Evolutionary conservation across 2,797 vertebrate genomes (phyloP).

Genomic region (Kryptopterus vitreolus): DNA sequence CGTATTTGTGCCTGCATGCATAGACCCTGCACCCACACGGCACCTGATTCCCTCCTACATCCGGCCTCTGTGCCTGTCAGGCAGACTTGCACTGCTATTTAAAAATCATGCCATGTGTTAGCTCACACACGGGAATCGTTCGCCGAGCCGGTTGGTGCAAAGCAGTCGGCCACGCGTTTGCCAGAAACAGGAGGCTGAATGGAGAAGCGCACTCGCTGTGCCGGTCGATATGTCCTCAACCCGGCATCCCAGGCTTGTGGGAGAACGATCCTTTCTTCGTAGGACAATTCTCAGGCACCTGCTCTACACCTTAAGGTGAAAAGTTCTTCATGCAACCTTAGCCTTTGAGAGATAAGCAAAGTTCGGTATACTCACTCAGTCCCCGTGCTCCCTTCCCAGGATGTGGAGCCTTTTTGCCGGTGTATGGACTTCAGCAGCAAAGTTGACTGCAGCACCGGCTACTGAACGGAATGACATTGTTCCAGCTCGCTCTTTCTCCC

Average conservation of each 20-base stretch:
- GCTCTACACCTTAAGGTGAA: conserved; percentile 35
- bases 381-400: conserved; percentile 55
- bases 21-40: conserved; percentile 23
- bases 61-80: conserved; percentile 55
- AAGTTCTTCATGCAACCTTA: conserved; percentile 43
- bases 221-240: conserved; percentile 37
- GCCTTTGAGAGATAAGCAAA: conserved; percentile 52
- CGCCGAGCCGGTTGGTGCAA: conserved; percentile 54
- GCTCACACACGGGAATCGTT: conserved; percentile 70
- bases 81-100: conserved; percentile 68
- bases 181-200: conserved; percentile 17
- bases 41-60: conserved; percentile 33
- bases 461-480: conserved; percentile 88
- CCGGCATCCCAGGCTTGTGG: conserved; percentile 15
- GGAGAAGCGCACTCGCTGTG: conserved; percentile 26
- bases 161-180: conserved; percentile 9
- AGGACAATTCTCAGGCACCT: conserved; percentile 3
- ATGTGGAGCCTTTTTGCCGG: conserved; percentile 62
- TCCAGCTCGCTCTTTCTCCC: conserved; percentile 61
- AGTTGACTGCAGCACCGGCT: conserved; percentile 88
- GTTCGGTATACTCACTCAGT: conserved; percentile 75
- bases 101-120: conserved; percentile 67
- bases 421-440: conserved; percentile 69
- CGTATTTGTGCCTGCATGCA: conserved; percentile 52
- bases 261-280: conserved; percentile 9